Evolutionary conservation across 2,113 vertebrate species (phyloP).

Genomic region (Strix aluco): DNA sequence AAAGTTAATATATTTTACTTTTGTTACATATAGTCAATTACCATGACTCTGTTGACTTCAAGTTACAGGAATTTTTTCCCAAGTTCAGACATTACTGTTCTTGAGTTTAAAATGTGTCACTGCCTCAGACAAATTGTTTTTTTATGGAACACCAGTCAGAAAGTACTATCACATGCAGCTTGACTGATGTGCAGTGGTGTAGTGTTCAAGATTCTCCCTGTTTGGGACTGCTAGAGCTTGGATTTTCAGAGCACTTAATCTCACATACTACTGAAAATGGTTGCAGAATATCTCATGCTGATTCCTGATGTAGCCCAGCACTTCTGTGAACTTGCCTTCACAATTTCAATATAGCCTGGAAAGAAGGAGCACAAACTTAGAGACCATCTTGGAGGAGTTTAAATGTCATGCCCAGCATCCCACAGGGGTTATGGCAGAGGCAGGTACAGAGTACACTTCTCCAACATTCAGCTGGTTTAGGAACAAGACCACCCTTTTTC

Average conservation of each 20-base stretch:
- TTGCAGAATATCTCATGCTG: background rate
- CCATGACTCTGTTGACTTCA: background rate
- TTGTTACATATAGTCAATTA: background rate
- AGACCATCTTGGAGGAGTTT: background rate
- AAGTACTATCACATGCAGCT: background rate
- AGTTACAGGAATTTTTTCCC: background rate
- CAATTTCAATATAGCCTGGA: background rate
- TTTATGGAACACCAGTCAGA: background rate
- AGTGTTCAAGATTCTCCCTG: background rate
- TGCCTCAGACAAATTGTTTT: background rate
- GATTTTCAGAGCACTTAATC: background rate
- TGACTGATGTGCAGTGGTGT: background rate
- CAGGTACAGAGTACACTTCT: background rate
- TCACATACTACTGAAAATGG: background rate
- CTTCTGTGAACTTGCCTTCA: background rate
- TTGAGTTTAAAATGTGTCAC: background rate
- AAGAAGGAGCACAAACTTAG: background rate
- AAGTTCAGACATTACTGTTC: background rate
- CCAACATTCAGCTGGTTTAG: background rate
- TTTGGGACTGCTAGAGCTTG: background rate
- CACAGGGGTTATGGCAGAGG: background rate
- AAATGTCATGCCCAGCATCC: background rate
- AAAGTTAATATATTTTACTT: background rate
- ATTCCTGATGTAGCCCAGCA: background rate
- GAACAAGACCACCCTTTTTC: background rate